Base-by-base conservation (phyloP, 2,888 invertebrate species). In the Ennomos erosarius region DNA sequence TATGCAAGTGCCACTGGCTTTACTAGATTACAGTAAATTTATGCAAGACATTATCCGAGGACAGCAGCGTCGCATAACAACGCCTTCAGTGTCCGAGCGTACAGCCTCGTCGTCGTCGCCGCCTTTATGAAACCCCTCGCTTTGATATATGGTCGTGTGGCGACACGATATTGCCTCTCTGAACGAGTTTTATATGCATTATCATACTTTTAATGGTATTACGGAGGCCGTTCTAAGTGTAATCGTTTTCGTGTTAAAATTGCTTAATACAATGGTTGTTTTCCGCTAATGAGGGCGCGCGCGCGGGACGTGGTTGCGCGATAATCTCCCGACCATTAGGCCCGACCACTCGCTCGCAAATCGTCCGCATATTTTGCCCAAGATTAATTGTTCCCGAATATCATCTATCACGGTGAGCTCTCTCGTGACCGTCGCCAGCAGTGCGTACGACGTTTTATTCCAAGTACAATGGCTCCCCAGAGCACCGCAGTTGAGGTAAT, bases 361-460 rank as follows among this genome's bases (percentile, higher is more conserved):
- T 92, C 90, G 90, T 91, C 89, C 90, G 90, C 91, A 92, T 91
- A 91, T 91, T 91, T 92, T 88, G 90, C 81, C 86, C 82, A 91
- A 92, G 91, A 92, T 92, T 91, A 92, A 92, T 91, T 92, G 90
- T 91, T 89, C 91, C 87, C 82, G 88, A 92, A 91, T 90, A 90
- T 91, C 91, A 92, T 92, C 90, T 91, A 91, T 92, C 90, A 91
- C 90, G 84, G 86, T 84, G 87, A 87, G 88, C 85, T 89, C 87
- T 87, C 85, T 83, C 82, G 82, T 87, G 90, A 89, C 90, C 89
- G 85, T 88, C 87, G 78, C 75, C 83, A 82, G 84, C 88, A 87
- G 83, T 88, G 89, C 86, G 90, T 85, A 84, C 88, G 89, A 88
- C 90, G 84, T 90, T 90, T 90, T 90, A 89, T 90, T 87, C 80